Percentiles rank a stretch among this genome's conserved stretches.
Evolutionary conservation across 64 coral and sea anemone genomes (phyloP).

Genomic region (Montipora capricornis): DNA sequence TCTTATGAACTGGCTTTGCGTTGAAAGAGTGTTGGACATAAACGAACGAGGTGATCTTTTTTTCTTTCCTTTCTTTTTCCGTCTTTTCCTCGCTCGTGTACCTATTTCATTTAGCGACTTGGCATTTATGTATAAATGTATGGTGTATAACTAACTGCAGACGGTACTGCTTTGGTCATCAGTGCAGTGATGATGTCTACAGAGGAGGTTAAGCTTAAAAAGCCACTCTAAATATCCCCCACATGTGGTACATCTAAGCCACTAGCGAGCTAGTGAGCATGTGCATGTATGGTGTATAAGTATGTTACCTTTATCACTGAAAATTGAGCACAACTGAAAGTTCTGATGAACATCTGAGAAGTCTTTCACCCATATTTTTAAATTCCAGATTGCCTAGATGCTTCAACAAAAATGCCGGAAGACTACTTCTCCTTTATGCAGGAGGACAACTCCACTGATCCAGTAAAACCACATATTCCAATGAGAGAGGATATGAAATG

Average conservation of each 20-base stretch:
- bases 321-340: neutral
- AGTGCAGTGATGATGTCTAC: too few relatives aligned
- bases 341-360: neutral
- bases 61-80: neutral
- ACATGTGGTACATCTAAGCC: too few relatives aligned
- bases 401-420: conserved; percentile 53
- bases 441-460: neutral
- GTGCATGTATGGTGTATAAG: too few relatives aligned
- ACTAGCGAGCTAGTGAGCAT: too few relatives aligned
- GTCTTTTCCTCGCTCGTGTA: neutral
- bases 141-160: too few relatives aligned
- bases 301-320: neutral
- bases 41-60: conserved; percentile 51
- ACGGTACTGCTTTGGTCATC: too few relatives aligned
- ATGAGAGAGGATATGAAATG: conserved; percentile 16
- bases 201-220: too few relatives aligned
- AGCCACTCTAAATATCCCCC: too few relatives aligned
- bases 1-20: conserved; percentile 78
- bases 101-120: too few relatives aligned
- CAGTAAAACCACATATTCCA: conserved; percentile 1
- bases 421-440: conserved; percentile 57
- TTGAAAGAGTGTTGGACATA: conserved; percentile 60
- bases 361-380: neutral
- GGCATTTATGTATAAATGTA: neutral
- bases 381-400: conserved; percentile 50